Evolutionary conservation across 2,797 vertebrate species (phyloP), one percentile per base, ranked within the genome.

Genomic region (Leptodactylus fallax): DNA sequence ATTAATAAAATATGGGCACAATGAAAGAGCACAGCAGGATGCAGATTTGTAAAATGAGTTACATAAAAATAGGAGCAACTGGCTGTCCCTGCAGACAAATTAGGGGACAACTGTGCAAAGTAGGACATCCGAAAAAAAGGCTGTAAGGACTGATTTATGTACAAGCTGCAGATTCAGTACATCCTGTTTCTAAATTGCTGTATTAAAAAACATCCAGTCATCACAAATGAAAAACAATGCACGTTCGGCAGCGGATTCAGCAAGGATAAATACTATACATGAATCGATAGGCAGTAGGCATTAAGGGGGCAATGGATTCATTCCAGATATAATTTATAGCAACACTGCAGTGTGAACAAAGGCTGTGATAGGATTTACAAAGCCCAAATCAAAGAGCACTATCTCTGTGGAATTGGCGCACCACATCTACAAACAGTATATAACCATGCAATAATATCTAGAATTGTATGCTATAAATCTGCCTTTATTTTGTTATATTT

Each of bases 161-260:
- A 72, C 72, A 49, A 69, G 49, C 74, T 84, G 87, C 87, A 88
- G 63, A 79, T 84, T 84, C 63, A 69, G 87, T 49, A 84, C 81
- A 69, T 88, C 65, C 74, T 79, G 74, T 78, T 72, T 79, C 81
- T 88, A 78, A 84, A 79, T 69, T 88, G 81, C 49, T 83, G 87
- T 87, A 87, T 84, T 88, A 71, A 88, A 88, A 88, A 88, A 83
- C 87, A 84, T 69, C 81, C 63, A 79, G 81, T 88, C 87, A 88
- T 88, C 87, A 88, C 87, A 79, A 84, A 88, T 79, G 81, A 60
- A 79, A 84, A 84, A 83, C 81, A 88, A 23, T 84, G 81, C 87
- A 71, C 74, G 58, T 78, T 84, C 49, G 58, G 81, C 81, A 88
- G 82, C 11, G 27, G 74, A 84, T 79, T 79, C 87, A 72, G 87